phyloP scores from a whole-genome alignment of 2,888 invertebrate species.

The Drosophila paranaensis region DNA sequence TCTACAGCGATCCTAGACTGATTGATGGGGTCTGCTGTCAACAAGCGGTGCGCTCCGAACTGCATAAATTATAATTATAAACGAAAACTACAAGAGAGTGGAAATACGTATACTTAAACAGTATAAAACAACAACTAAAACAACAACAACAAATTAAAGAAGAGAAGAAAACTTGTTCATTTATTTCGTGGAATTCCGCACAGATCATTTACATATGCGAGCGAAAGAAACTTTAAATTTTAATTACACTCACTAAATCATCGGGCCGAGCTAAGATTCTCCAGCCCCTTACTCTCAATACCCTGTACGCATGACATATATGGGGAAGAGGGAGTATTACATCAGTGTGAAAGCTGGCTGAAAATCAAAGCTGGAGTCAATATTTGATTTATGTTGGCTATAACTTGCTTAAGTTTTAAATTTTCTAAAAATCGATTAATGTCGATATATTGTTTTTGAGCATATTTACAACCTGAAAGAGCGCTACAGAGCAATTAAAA shows the following conservation, averaged over 20 bases:
- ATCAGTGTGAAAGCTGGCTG: neutral
- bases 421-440: neutral
- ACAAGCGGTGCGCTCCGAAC: conserved; percentile 63
- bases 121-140: neutral
- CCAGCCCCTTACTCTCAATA: conserved; percentile 24
- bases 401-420: too few relatives aligned
- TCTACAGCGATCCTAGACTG: conserved; percentile 49
- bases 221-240: conserved; percentile 79
- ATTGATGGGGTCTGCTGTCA: conserved; percentile 70
- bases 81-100: conserved; percentile 37
- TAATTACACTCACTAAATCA: conserved; percentile 83
- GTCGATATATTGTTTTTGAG: neutral
- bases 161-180: conserved; percentile 70
- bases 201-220: conserved; percentile 75
- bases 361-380: neutral
- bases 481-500: neutral
- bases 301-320: conserved; percentile 1
- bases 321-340: neutral
- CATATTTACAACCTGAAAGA: neutral
- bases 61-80: conserved; percentile 80
- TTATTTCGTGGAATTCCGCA: conserved; percentile 76
- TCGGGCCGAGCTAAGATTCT: conserved; percentile 54
- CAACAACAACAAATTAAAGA: conserved; percentile 3
- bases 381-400: neutral
- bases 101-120: conserved; percentile 12